These are phyloP conservation scores for Zeuzera pyrina DNA, from an alignment of 2,888 invertebrate species.

Conservation along the genomic window DNA sequence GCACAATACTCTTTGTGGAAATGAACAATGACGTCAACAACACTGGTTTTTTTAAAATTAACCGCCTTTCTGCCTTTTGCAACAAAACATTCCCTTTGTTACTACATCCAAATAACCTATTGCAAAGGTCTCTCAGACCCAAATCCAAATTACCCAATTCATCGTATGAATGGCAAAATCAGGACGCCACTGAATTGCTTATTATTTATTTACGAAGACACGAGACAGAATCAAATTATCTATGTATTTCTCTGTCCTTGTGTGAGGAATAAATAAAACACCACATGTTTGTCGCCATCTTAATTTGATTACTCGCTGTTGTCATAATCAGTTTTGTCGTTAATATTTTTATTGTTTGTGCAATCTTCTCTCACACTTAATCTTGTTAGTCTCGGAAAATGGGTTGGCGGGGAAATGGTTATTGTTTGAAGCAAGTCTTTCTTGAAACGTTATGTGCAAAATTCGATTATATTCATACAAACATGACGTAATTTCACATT, in stretches of 20 bases:
- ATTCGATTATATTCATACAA: too few relatives aligned
- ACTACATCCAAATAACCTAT: too few relatives aligned
- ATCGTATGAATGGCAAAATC: slow-evolving; percentile 37
- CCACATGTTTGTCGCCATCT: slow-evolving; percentile 1
- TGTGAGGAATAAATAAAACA: slow-evolving; percentile 6
- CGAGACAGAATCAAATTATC: slow-evolving; percentile 28
- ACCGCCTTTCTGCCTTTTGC: too few relatives aligned
- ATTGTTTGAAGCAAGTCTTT: too few relatives aligned
- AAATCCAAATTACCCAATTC: slow-evolving; percentile 33
- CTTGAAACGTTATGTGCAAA: too few relatives aligned
- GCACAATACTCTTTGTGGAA: too few relatives aligned
- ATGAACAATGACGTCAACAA: too few relatives aligned
- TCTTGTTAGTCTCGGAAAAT: slow-evolving; percentile 7
- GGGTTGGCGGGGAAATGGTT: too few relatives aligned
- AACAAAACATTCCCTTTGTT: too few relatives aligned
- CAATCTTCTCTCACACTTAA: slow-evolving; percentile 14
- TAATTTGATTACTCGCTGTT: slow-evolving; percentile 6
- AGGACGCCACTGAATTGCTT: slow-evolving; percentile 22
- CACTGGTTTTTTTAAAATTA: too few relatives aligned
- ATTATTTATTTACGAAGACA: slow-evolving; percentile 28
- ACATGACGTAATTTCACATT: too few relatives aligned
- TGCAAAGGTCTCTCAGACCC: slow-evolving; percentile 21
- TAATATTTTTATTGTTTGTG: slow-evolving; percentile 25
- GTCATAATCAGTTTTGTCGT: slow-evolving; percentile 25
- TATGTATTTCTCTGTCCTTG: slow-evolving; percentile 6